These are phyloP conservation scores for Trichogramma dendrolimi DNA, from an alignment of 2,888 invertebrate genomes.

Conservation along the genomic window DNA sequence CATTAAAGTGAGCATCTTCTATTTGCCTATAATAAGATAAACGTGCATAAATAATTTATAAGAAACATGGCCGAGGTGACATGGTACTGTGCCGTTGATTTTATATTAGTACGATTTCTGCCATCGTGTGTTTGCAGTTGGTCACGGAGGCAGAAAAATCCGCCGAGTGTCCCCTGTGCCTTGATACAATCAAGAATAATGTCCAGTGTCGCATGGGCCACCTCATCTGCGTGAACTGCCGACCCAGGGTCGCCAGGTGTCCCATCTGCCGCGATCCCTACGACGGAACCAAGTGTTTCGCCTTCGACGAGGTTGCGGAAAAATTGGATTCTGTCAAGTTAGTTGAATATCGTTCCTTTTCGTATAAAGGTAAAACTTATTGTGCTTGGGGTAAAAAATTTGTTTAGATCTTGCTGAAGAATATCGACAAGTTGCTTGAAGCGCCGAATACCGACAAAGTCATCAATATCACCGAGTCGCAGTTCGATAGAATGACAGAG, in stretches of 20 bases:
- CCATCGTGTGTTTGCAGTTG: constrained; percentile 23
- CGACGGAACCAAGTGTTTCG: constrained; percentile 56
- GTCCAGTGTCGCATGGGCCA: constrained; percentile 59
- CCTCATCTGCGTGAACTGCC: constrained; percentile 57
- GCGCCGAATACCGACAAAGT: too few species aligned
- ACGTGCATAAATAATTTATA: background rate
- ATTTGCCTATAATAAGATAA: too few species aligned
- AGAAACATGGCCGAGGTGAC: background rate
- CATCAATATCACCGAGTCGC: too few species aligned
- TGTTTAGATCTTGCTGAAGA: too few species aligned
- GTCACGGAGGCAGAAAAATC: constrained; percentile 52
- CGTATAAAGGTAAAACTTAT: too few species aligned
- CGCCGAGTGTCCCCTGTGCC: constrained; percentile 59
- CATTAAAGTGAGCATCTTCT: too few species aligned
- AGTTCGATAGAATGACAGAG: too few species aligned
- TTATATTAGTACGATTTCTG: too few species aligned
- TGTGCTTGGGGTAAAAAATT: too few species aligned
- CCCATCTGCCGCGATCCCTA: constrained; percentile 57
- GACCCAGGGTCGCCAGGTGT: constrained; percentile 52
- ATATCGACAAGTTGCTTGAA: too few species aligned
- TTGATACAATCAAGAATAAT: constrained; percentile 54
- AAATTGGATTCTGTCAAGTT: background rate
- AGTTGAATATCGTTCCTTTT: too few species aligned
- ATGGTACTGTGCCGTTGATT: too few species aligned
- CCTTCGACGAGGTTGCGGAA: constrained; percentile 50